A percentile compares a stretch with the other conserved stretches of the same genome.
phyloP scores from a whole-genome alignment of 2,797 vertebrate species.

The Podarcis siculus region DNA sequence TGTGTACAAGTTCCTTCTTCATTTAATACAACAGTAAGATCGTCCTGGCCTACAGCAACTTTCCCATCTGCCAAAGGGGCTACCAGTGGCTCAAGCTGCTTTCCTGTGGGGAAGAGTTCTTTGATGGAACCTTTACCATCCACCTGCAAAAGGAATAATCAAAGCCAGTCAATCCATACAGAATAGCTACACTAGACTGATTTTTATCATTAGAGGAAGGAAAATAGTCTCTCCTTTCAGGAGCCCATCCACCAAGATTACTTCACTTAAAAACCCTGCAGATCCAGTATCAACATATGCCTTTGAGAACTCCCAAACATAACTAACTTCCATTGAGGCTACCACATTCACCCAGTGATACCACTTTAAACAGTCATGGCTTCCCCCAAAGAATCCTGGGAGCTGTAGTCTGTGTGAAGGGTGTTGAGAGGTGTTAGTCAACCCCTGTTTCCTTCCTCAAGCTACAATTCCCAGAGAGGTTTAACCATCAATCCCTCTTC shows the following conservation, averaged over 20 bases:
- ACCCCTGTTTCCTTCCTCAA: no score
- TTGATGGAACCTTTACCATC: conserved; percentile 96
- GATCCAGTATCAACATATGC: not conserved
- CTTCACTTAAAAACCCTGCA: not conserved
- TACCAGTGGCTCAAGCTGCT: conserved; percentile 95
- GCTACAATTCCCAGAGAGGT: no score
- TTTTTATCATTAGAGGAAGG: not conserved
- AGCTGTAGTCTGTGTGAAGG: no score
- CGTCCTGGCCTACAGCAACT: conserved; percentile 97
- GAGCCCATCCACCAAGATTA: not conserved
- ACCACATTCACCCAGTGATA: not conserved
- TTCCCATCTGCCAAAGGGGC: conserved; percentile 95
- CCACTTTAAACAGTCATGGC: no score
- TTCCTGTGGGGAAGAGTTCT: conserved; percentile 98
- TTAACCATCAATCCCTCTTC: no score
- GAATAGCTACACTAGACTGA: not conserved
- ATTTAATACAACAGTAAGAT: conserved; percentile 95
- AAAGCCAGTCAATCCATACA: conserved; percentile 10
- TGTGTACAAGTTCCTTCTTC: conserved; percentile 97
- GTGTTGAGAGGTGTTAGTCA: no score
- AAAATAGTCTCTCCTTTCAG: not conserved
- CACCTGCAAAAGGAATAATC: conserved; percentile 80
- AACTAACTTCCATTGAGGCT: not conserved
- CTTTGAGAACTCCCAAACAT: not conserved
- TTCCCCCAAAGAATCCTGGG: no score